Conservation (phyloP, 2,797 vertebrate genomes). For the Bufotes viridis region DNA sequence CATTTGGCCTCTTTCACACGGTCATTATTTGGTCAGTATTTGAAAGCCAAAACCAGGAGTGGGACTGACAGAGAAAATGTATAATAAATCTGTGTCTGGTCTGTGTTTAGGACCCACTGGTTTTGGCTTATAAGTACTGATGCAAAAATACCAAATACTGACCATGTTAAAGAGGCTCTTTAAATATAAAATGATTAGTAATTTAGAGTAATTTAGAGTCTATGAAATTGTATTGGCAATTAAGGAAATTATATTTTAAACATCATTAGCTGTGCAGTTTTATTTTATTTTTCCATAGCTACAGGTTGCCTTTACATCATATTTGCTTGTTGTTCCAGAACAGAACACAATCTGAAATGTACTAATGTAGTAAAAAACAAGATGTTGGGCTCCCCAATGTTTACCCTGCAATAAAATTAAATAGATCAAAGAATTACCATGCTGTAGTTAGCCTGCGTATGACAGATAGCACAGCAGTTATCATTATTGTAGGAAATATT, state of each 20-base stretch:
- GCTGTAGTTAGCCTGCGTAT: neutral
- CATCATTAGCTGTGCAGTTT: constrained; percentile 8
- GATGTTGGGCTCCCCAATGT: constrained; percentile 16
- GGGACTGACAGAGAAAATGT: too few relatives aligned
- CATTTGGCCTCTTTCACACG: too few relatives aligned
- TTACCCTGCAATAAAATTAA: constrained; percentile 31
- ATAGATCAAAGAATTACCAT: neutral
- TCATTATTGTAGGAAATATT: neutral
- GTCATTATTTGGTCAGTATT: too few relatives aligned
- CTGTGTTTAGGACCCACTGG: too few relatives aligned
- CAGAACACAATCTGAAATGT: constrained; percentile 56
- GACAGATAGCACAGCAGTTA: neutral
- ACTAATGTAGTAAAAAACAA: constrained; percentile 45
- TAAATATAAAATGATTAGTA: neutral
- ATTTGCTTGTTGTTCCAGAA: constrained; percentile 59
- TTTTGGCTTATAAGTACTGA: too few relatives aligned
- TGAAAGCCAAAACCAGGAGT: too few relatives aligned
- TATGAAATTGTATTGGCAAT: neutral
- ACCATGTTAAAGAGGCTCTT: too few relatives aligned
- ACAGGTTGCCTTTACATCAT: constrained; percentile 52
- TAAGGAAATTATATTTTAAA: constrained; percentile 14
- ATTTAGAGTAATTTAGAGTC: neutral
- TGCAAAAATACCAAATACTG: too few relatives aligned
- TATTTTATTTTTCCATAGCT: constrained; percentile 34
- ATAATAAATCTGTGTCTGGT: too few relatives aligned